Percentiles rank a stretch among this genome's conserved stretches.
phyloP scores from a whole-genome alignment of 2,888 invertebrate genomes.

The Mamestra brassicae region DNA sequence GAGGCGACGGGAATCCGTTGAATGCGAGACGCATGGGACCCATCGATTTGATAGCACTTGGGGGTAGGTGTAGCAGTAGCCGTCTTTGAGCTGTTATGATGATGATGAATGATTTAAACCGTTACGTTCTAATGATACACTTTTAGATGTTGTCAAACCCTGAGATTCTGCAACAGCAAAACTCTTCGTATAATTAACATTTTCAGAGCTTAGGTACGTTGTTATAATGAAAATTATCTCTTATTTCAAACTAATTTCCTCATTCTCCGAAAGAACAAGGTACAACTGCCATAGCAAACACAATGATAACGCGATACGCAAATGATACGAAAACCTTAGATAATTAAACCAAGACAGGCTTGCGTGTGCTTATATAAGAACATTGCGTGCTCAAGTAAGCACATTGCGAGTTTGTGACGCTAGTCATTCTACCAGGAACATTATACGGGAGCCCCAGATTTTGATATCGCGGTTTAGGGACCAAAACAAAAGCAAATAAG shows the following conservation, averaged over 20 bases:
- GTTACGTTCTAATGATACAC: not conserved
- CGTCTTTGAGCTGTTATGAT: no score
- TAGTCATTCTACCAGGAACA: conserved; percentile 22
- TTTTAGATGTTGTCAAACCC: not conserved
- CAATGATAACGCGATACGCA: conserved; percentile 49
- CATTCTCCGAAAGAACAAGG: conserved; percentile 27
- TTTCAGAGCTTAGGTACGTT: not conserved
- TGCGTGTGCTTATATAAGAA: conserved; percentile 69
- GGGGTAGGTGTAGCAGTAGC: no score
- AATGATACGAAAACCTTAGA: conserved; percentile 76
- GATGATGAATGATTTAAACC: not conserved
- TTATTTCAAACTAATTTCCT: not conserved
- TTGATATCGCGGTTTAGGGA: not conserved
- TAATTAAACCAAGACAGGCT: conserved; percentile 71
- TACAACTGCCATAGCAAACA: conserved; percentile 16
- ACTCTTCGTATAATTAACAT: not conserved
- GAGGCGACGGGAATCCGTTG: no score
- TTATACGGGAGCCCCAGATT: conserved; percentile 1
- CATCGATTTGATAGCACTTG: no score
- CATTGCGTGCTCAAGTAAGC: conserved; percentile 68
- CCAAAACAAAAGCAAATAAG: no score
- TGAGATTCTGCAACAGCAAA: not conserved
- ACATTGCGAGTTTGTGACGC: conserved; percentile 61
- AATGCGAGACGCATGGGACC: no score
- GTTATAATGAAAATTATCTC: not conserved